These are phyloP conservation scores for Labrus mixtus DNA, from an alignment of 2,113 vertebrate genomes.

Conservation along the genomic window DNA sequence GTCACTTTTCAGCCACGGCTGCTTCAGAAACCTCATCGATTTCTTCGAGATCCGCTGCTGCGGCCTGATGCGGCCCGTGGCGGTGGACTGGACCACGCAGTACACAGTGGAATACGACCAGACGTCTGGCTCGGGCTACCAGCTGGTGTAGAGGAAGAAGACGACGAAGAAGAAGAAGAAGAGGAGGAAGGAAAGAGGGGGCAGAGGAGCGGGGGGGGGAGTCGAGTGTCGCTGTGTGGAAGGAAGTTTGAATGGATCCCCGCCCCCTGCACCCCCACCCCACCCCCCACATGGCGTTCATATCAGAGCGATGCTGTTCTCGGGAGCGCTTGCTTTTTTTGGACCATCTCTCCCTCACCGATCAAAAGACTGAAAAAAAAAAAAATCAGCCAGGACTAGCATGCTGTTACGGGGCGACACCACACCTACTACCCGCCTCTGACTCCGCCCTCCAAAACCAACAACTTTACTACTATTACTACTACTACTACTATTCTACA, in stretches of 20 bases:
- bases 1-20: conserved; percentile 89
- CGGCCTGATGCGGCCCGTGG: conserved; percentile 94
- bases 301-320: conserved; percentile 81
- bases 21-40: conserved; percentile 96
- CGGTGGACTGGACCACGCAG: conserved; percentile 98
- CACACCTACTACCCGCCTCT: conserved; percentile 38
- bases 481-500: conserved; percentile 44
- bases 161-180: not conserved
- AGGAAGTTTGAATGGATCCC: conserved; percentile 38
- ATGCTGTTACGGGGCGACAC: conserved; percentile 88
- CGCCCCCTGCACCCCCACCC: not conserved
- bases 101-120: conserved; percentile 99
- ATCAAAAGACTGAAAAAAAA: conserved; percentile 72
- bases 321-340: conserved; percentile 84
- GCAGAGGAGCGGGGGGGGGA: conserved; percentile 5
- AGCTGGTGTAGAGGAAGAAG: conserved; percentile 90
- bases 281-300: conserved; percentile 15
- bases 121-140: conserved; percentile 96
- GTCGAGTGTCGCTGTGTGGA: conserved; percentile 2
- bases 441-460: conserved; percentile 12
- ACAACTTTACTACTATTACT: conserved; percentile 51
- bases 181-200: not conserved
- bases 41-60: conserved; percentile 99
- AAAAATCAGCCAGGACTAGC: conserved; percentile 87
- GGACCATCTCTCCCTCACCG: conserved; percentile 85